phyloP scores from a whole-genome alignment of 2,797 vertebrate species.

The Valencia hispanica region DNA sequence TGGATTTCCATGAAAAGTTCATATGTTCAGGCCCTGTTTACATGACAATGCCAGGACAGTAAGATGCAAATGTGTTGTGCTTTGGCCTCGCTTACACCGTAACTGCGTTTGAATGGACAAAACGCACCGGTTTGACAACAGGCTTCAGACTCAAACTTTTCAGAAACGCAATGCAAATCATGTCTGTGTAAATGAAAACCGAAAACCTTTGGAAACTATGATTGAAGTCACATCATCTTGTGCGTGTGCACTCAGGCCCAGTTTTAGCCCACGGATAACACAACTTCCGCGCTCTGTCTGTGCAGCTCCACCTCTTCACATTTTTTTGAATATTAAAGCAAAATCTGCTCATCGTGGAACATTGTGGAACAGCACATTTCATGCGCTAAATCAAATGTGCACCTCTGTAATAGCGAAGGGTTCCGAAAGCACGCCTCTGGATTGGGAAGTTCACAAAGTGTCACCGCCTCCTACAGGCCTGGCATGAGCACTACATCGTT shows the following conservation, averaged over 20 bases:
- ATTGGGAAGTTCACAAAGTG: neutral
- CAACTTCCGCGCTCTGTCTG: neutral
- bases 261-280: neutral
- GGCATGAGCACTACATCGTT: neutral
- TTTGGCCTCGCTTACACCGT: no score
- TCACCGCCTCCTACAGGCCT: no score
- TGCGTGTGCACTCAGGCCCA: neutral
- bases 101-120: no score
- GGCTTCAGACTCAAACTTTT: neutral
- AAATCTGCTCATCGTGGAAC: neutral
- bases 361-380: neutral
- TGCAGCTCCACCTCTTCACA: neutral
- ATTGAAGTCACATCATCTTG: neutral
- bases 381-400: neutral
- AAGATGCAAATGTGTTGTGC: no score
- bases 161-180: neutral
- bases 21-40: no score
- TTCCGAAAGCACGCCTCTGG: neutral
- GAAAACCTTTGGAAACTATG: neutral
- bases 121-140: neutral
- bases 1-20: no score
- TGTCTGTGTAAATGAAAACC: neutral
- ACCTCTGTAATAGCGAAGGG: neutral
- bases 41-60: no score
- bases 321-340: neutral